phyloP scores from a whole-genome alignment of 2,888 invertebrate genomes.

The Trichopoda pennipes region DNA sequence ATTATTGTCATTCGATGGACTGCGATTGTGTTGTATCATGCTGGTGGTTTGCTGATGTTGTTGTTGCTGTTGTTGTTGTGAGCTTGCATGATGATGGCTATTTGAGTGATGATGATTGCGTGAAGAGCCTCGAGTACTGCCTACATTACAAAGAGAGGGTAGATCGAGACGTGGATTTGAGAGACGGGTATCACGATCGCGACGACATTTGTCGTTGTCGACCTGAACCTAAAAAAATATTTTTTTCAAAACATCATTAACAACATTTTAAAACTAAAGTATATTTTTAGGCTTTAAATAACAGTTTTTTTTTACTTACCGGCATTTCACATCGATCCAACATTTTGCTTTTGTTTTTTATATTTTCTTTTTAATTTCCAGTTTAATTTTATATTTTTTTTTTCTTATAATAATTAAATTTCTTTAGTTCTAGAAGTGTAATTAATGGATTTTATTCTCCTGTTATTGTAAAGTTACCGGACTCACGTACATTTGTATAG shows the following conservation, averaged over 20 bases:
- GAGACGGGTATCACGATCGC: constrained; percentile 78
- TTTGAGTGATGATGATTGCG: constrained; percentile 75
- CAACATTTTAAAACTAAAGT: neutral
- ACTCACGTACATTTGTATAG: constrained; percentile 75
- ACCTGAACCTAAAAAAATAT: constrained; percentile 77
- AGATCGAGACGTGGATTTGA: constrained; percentile 78
- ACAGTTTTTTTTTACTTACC: constrained; percentile 69
- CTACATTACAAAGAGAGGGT: constrained; percentile 78
- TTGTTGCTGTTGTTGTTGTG: constrained; percentile 62
- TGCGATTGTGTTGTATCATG: constrained; percentile 56
- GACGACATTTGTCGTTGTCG: constrained; percentile 81
- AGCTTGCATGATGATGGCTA: constrained; percentile 71
- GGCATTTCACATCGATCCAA: constrained; percentile 80
- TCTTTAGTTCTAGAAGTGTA: neutral
- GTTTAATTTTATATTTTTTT: constrained; percentile 4
- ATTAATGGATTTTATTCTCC: constrained; percentile 53
- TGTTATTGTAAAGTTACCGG: constrained; percentile 69
- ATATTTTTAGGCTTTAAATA: constrained; percentile 53
- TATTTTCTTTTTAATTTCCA: constrained; percentile 52
- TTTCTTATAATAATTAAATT: neutral
- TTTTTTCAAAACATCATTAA: no score
- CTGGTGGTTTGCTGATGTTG: constrained; percentile 28
- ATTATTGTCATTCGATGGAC: constrained; percentile 66
- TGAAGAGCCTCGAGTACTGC: constrained; percentile 70
- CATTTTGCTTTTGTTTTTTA: constrained; percentile 71